Evolutionary conservation across 2,113 vertebrate genomes (phyloP), one percentile per base, ranked within the genome.

Genomic region (Campylomormyrus tamandua): DNA sequence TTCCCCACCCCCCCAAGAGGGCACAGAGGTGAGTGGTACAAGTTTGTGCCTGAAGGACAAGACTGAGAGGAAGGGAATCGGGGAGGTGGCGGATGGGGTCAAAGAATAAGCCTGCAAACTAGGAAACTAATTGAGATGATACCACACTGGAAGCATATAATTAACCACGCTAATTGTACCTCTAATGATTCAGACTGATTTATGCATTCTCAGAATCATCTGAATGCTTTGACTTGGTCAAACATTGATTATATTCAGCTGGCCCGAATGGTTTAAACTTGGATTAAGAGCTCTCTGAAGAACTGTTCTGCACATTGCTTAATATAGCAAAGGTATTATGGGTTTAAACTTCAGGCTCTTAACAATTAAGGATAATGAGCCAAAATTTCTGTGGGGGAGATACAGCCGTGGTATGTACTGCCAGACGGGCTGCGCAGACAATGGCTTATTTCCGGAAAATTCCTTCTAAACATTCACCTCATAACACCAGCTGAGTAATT

Each of bases 201-300:
- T 49, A 48, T 50, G 46, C 83, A 86, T 86, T 86, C 45, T 50
- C 48, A 27, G 83, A 86, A 86, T 50, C 48, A 49, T n/a, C n/a
- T 86, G 48, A 86, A 86, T 50, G 45, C 48, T 49, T 27, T 86
- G 83, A 86, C 83, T 86, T 86, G 83, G 83, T 86, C 83, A 86
- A 86, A 86, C 45, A 86, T 31, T 86, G 83, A 86, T 86, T 49
- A 80, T 50, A 86, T 86, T 86, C 83, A 49, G 48, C 48, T 86
- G 45, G 48, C 24, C 74, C 2, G 6, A 80, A 80, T 80, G 74
- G 70, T 77, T 85, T n/a, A 85, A 50, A 53, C 85, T 39, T 87
- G 50, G 86, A 27, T 56, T 87, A 53, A 87, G 52, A 52, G 49
- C 86, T 87, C 31, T 87, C 48, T 5, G 50, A 39, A 87, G 50